A percentile compares a stretch with the other conserved stretches of the same genome.
Conservation (phyloP, 2,888 invertebrate species). For the Troides oblongomaculatus region DNA sequence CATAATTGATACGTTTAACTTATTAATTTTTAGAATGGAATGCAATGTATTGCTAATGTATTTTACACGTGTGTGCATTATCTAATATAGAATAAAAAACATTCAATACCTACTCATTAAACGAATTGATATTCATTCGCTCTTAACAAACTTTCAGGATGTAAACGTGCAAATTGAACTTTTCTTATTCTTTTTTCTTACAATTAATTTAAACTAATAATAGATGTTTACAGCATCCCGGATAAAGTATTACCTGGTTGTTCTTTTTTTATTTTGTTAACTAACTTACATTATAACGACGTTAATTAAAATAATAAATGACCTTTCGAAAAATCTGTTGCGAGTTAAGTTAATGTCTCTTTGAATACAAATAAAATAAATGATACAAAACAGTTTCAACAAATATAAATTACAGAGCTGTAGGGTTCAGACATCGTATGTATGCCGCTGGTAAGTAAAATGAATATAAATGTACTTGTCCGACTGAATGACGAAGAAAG, state of each 20-base stretch:
- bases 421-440: not conserved
- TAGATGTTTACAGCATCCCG: constrained; percentile 11
- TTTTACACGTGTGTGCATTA: constrained; percentile 33
- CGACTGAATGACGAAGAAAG: constrained; percentile 22
- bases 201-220: constrained; percentile 8
- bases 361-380: not conserved
- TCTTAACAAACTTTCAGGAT: constrained; percentile 28
- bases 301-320: not conserved
- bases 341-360: not conserved
- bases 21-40: constrained; percentile 52
- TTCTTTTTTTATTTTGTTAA: not conserved
- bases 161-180: constrained; percentile 25
- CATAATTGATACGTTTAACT: constrained; percentile 58
- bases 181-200: constrained; percentile 12
- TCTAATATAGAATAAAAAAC: constrained; percentile 13
- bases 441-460: constrained; percentile 22
- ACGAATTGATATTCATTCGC: constrained; percentile 16
- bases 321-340: not conserved
- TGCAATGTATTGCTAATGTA: constrained; percentile 43
- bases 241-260: constrained; percentile 4
- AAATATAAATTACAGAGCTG: not conserved
- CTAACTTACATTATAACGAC: not conserved
- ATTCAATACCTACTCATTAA: constrained; percentile 26
- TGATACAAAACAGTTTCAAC: not conserved
- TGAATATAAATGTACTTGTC: constrained; percentile 22